Conservation (phyloP, 2,113 vertebrate species). For the Lophotis ruficrista region DNA sequence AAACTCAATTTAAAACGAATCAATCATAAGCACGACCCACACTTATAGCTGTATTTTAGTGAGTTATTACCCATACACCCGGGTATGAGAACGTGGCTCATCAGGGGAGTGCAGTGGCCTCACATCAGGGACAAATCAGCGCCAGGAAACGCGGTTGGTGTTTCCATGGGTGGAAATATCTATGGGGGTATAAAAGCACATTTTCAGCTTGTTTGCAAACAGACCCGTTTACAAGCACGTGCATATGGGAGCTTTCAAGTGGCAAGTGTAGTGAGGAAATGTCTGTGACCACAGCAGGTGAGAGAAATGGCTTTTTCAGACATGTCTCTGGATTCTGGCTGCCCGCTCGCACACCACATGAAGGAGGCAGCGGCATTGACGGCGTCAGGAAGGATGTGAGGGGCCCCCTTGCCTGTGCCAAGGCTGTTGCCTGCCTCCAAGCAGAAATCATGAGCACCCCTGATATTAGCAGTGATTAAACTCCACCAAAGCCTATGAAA, state of each 20-base stretch:
- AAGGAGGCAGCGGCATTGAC: neutral
- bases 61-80: neutral
- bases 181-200: neutral
- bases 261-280: neutral
- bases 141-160: rapidly evolving
- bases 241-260: neutral
- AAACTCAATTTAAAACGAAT: neutral
- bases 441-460: neutral
- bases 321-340: neutral
- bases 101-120: neutral
- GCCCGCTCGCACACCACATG: rapidly evolving
- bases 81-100: neutral
- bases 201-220: neutral
- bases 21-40: rapidly evolving
- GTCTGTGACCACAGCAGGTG: neutral
- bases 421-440: neutral
- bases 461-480: neutral
- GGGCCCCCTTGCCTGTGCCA: neutral
- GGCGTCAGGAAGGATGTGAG: constrained; percentile 1
- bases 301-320: neutral
- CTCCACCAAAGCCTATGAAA: neutral
- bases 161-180: neutral
- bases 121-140: neutral
- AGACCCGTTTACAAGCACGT: rapidly evolving
- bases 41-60: neutral